Base-by-base conservation (phyloP, 2,797 vertebrate species). In the Enteromius argenteus region DNA sequence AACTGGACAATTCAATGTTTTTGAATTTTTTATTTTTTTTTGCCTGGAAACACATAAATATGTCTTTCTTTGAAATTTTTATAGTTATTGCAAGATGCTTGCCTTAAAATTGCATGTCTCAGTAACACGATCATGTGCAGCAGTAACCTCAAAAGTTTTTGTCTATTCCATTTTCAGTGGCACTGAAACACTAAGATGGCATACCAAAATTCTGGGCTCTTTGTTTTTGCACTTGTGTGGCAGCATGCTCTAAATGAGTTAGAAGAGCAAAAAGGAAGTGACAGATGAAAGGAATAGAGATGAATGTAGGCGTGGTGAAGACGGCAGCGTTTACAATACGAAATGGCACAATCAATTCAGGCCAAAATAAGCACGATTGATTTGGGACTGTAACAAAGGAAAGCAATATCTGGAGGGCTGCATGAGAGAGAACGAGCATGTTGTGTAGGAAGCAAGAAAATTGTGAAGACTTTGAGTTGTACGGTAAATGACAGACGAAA, bases 331-430 rank as follows among this genome's bases (percentile, higher is more conserved):
- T 86, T 89, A 89, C 37, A 89, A 91, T 92, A 90, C 89, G 88
- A 92, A 89, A 90, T 86, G 90, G 86, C 58, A 19, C 88, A 93
- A 95, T 95, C 92, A 93, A 93, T 93, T 91, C 86, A 67, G 82
- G 86, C 85, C 84, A 32, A 93, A 94, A 94, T 93, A 90, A 93
- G 87, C 91, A 86, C 84, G 90, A 93, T 93, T 93, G 93, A 94
- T 94, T 92, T 89, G 60, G 75, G 88, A 84, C 68, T 83, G 80
- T 90, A 91, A 93, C 91, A 92, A 93, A 91, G 87, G 84, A 89
- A 92, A 88, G 60, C 68, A 86, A 88, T 84, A 86, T 87, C 84
- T 79, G 76, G 84, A 81, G 71, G 77, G 58, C 37, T 53, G 62
- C 60, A 51, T 81, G 30, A 66, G 39, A 32, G 46, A 51, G 27